Evolutionary conservation across 2,797 vertebrate genomes (phyloP).

Genomic region (Capromys pilorides): DNA sequence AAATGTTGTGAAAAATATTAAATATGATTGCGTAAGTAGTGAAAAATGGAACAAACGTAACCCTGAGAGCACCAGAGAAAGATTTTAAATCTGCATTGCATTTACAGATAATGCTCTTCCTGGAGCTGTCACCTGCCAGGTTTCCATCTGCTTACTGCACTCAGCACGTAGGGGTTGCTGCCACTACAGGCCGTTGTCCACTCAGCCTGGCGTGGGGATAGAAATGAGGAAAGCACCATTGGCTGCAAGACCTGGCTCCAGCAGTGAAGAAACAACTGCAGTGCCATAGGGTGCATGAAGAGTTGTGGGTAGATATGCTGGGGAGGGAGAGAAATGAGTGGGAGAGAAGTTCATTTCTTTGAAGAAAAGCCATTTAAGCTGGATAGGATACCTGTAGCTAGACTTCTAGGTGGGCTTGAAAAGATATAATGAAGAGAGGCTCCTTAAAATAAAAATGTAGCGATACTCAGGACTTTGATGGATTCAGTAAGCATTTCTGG

Average conservation of each 20-base stretch:
- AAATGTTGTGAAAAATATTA: not conserved
- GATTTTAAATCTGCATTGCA: not conserved
- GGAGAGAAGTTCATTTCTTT: not conserved
- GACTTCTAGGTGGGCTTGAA: not conserved
- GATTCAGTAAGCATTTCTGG: not conserved
- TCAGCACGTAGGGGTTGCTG: not conserved
- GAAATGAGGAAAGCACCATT: not conserved
- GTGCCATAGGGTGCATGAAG: not conserved
- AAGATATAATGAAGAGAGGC: not conserved
- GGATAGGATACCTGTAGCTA: not conserved
- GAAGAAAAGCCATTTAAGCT: not conserved
- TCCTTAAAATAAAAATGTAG: not conserved
- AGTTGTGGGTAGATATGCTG: not conserved
- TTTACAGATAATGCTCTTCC: not conserved
- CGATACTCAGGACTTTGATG: not conserved
- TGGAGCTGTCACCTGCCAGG: not conserved
- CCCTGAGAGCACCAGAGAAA: not conserved
- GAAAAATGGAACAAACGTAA: not conserved
- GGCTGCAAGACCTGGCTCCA: not conserved
- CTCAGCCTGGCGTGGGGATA: not conserved
- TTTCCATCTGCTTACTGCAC: not conserved
- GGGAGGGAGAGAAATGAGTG: not conserved
- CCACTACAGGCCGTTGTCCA: not conserved
- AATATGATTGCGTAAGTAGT: not conserved
- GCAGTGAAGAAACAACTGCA: not conserved